Percentiles rank a stretch among this genome's conserved stretches.
Conservation (phyloP, 2,797 vertebrate species). For the Siniperca scherzeri region DNA sequence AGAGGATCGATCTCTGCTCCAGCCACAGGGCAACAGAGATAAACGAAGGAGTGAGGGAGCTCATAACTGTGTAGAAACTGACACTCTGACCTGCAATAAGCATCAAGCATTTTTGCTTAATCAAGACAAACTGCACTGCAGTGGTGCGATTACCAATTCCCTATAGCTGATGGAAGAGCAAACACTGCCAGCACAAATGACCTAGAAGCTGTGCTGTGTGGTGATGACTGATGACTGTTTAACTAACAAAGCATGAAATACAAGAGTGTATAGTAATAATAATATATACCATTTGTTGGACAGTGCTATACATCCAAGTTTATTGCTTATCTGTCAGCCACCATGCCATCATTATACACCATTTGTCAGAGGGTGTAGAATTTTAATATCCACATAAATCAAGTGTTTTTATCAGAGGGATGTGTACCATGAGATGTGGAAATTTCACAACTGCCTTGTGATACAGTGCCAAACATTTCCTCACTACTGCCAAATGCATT, state of each 20-base stretch:
- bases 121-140: slow-evolving; percentile 51
- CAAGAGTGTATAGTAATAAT: slow-evolving; percentile 20
- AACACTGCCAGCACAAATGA: slow-evolving; percentile 36
- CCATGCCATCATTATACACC: slow-evolving; percentile 34
- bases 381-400: slow-evolving; percentile 56
- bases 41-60: slow-evolving; percentile 18
- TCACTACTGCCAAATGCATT: slow-evolving; percentile 55
- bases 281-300: slow-evolving; percentile 23
- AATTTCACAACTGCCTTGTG: slow-evolving; percentile 48
- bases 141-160: slow-evolving; percentile 22
- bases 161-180: slow-evolving; percentile 14
- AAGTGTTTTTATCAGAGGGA: slow-evolving; percentile 23
- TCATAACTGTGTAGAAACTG: slow-evolving; percentile 7
- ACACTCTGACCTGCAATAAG: slow-evolving; percentile 27
- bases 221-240: slow-evolving; percentile 39
- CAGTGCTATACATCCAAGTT: slow-evolving; percentile 16
- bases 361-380: slow-evolving; percentile 39
- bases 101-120: slow-evolving; percentile 44
- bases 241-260: slow-evolving; percentile 54
- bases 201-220: slow-evolving; percentile 23
- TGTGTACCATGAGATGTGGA: slow-evolving; percentile 31
- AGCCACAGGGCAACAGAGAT: slow-evolving; percentile 22
- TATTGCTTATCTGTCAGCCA: slow-evolving; percentile 46
- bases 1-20: slow-evolving; percentile 31
- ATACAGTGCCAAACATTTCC: slow-evolving; percentile 49